These are phyloP conservation scores for Acanthurus lineatus DNA, from an alignment of 2,797 vertebrate species.

Conservation along the genomic window DNA sequence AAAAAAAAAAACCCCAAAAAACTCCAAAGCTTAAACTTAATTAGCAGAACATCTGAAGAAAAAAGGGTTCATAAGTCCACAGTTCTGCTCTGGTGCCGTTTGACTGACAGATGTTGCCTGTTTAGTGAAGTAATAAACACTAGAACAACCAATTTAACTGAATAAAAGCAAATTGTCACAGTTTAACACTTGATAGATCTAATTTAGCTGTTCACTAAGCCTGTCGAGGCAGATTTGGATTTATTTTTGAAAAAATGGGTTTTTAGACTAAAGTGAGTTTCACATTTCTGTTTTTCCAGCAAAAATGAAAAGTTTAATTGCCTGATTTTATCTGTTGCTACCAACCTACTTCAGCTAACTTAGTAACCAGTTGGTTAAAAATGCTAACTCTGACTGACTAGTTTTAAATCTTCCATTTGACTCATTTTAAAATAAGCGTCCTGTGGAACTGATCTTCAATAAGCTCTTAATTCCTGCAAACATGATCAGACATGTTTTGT, in stretches of 20 bases:
- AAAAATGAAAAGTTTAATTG: background rate
- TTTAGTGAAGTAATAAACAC: background rate
- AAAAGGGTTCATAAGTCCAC: background rate
- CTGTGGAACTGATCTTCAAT: background rate
- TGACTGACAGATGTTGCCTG: conserved; percentile 1
- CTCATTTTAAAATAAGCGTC: background rate
- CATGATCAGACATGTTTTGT: background rate
- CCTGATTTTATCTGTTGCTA: background rate
- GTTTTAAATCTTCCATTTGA: background rate
- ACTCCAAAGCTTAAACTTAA: background rate
- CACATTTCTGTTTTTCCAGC: background rate
- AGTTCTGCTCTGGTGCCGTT: background rate
- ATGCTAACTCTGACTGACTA: background rate
- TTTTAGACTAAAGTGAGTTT: background rate
- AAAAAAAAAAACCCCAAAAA: background rate
- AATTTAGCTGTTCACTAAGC: background rate
- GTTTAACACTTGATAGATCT: background rate
- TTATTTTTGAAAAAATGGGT: background rate
- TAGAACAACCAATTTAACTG: background rate
- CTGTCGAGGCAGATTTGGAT: background rate
- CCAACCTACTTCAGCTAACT: background rate
- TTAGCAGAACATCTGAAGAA: background rate
- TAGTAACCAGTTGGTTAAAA: background rate
- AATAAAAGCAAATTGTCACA: background rate
- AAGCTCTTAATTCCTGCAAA: background rate